phyloP scores from a whole-genome alignment of 2,797 vertebrate genomes.

The Periophthalmus magnuspinnatus region DNA sequence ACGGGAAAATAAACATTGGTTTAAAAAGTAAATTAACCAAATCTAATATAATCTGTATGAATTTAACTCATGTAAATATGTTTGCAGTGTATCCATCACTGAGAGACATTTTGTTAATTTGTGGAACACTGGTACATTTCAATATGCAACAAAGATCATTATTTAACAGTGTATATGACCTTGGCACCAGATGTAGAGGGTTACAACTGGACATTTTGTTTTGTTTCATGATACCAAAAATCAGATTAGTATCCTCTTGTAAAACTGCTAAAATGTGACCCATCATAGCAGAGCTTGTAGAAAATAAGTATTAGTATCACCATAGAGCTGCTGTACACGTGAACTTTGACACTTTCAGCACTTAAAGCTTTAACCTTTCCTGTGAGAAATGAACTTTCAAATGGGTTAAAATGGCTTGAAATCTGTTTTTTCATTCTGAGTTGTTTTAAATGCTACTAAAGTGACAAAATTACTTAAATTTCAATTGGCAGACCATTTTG shows the following conservation, averaged over 20 bases:
- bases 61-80: not conserved
- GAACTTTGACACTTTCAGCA: constrained; percentile 14
- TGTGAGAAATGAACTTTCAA: not conserved
- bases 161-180: constrained; percentile 50
- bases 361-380: constrained; percentile 7
- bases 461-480: not conserved
- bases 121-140: constrained; percentile 15
- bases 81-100: constrained; percentile 3
- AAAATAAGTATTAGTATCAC: constrained; percentile 4
- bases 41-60: not conserved
- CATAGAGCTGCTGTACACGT: constrained; percentile 8
- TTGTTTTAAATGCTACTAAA: not conserved
- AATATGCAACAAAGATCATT: constrained; percentile 52
- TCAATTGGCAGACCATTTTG: too few relatives aligned
- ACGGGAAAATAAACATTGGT: too few relatives aligned
- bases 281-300: constrained; percentile 10
- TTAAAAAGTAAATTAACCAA: not conserved
- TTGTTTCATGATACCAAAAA: constrained; percentile 34
- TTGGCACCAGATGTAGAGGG: constrained; percentile 22
- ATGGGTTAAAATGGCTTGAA: not conserved
- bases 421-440: not conserved
- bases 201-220: constrained; percentile 11
- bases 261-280: constrained; percentile 18
- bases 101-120: constrained; percentile 13
- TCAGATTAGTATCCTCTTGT: constrained; percentile 9